Conservation (phyloP, 2,113 vertebrate genomes). For the Tragelaphus imberbis region DNA sequence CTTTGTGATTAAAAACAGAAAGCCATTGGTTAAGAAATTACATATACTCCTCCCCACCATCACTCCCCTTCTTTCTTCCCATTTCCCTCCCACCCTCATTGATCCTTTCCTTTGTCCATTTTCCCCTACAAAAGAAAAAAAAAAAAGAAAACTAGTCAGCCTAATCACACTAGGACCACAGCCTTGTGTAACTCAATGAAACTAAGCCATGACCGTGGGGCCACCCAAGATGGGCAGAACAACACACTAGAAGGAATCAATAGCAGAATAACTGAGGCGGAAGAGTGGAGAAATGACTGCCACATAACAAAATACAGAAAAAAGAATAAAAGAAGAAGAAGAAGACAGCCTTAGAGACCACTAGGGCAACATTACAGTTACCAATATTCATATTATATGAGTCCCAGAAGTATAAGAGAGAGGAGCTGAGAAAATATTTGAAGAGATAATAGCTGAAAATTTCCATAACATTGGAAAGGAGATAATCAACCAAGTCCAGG, state of each 20-base stretch:
- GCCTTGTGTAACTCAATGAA: no score
- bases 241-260: neutral
- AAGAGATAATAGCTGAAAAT: neutral
- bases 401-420: neutral
- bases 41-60: no score
- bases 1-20: no score
- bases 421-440: neutral
- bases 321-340: neutral
- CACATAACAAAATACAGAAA: neutral
- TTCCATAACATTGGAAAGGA: neutral
- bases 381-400: neutral
- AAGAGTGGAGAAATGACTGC: accelerated
- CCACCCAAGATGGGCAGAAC: no score
- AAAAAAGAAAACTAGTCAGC: no score
- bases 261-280: neutral
- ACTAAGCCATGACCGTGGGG: no score
- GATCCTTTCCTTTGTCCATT: no score
- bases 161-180: no score
- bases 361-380: neutral
- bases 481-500: neutral
- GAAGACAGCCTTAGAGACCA: neutral
- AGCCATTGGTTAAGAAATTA: no score
- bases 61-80: no score
- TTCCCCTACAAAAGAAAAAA: no score
- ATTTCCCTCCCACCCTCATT: no score